Percentiles rank a stretch among this genome's conserved stretches.
Evolutionary conservation across 35 echinoderm and acorn worm genomes (phyloP).

Genomic region (Strongylocentrotus purpuratus): DNA sequence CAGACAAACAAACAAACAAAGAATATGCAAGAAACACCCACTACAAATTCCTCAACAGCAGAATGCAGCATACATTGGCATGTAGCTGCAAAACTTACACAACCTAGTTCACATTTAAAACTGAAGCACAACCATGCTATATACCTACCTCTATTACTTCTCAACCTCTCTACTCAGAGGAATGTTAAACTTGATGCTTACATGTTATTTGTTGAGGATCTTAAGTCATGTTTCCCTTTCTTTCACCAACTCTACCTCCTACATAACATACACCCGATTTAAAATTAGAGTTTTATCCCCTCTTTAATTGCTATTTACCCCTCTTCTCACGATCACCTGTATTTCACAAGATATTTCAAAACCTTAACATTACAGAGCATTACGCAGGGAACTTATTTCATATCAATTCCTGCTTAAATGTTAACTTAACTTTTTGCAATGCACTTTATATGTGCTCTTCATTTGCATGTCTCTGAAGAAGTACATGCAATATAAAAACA

Average conservation of each 20-base stretch:
- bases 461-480: neutral
- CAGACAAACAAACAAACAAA: neutral
- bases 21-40: neutral
- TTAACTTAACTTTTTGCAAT: neutral
- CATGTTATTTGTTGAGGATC: neutral
- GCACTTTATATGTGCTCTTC: neutral
- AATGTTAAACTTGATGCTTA: neutral
- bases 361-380: no score
- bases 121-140: conserved; percentile 8
- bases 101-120: neutral
- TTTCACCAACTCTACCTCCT: neutral
- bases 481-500: neutral
- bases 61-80: neutral
- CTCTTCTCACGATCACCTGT: no score
- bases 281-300: neutral
- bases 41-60: conserved; percentile 16
- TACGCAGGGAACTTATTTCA: no score
- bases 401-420: no score
- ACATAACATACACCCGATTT: neutral
- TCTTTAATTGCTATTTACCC: neutral
- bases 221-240: neutral
- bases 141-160: neutral
- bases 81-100: neutral
- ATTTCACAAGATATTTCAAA: no score
- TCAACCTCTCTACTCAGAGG: neutral